Evolutionary conservation across 1,140 invertebrate species (phyloP).

Genomic region (Cotesia glomerata): DNA sequence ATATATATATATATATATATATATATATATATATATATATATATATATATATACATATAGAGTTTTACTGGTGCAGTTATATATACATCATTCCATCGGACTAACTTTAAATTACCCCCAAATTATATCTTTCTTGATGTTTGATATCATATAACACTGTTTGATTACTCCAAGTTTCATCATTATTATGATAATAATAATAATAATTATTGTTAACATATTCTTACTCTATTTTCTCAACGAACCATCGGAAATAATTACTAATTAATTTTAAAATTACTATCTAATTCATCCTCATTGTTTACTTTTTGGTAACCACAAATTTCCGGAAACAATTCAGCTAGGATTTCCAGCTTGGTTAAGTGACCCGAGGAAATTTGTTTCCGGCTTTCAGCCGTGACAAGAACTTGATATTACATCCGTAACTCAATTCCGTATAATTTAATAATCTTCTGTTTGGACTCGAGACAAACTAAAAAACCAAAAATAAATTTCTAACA

Average conservation of each 20-base stretch:
- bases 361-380: constrained; percentile 34
- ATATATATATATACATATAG: too few species aligned
- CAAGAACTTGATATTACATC: constrained; percentile 40
- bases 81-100: too few species aligned
- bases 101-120: too few species aligned
- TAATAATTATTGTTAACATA: background rate
- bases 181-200: too few species aligned
- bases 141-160: too few species aligned
- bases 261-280: too few species aligned
- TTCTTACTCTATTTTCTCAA: background rate
- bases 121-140: too few species aligned
- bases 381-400: constrained; percentile 16
- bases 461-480: background rate
- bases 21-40: too few species aligned
- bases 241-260: background rate
- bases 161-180: too few species aligned
- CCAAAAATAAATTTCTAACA: background rate
- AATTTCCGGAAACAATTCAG: constrained; percentile 16
- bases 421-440: constrained; percentile 51
- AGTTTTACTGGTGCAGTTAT: too few species aligned
- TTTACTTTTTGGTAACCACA: background rate
- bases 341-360: constrained; percentile 25
- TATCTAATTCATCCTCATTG: too few species aligned
- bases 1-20: too few species aligned
- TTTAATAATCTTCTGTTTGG: constrained; percentile 39